Base-by-base conservation (phyloP, 1,140 invertebrate species). In the Diorhabda carinulata region DNA sequence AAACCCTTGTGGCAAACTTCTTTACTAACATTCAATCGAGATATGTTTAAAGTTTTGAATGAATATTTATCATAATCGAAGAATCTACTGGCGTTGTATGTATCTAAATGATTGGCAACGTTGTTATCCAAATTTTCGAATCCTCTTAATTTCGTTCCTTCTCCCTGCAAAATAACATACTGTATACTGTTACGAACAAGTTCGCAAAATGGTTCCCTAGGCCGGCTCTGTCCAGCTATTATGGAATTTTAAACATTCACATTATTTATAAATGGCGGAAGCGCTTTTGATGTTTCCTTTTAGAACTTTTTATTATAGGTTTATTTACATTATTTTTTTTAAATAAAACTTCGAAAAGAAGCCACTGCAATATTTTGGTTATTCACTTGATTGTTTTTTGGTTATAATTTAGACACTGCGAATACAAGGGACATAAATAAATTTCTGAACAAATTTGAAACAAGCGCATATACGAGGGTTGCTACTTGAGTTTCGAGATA, bases 31-130 rank as follows among this genome's bases (percentile, higher is more conserved):
- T 9, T 57, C 8, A 7, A 2, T 62, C 56, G 10, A 40, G 68
- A 63, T 10, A 76, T 52, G 64, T 74, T 56, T 9, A 74, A 45
- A 2, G 56, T 5, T 56, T 71, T 67, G 41, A 70, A 72, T 7
- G n/a, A 43, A 41, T 74, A 76, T 2, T 66, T 52, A 3, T 69
- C 9, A 9, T 62, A 58, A 6, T 74, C 45, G 61, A 76, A 76
- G 8, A 69, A 63, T 43, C 62, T 67, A 1, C 25, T 4, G 43
- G 61, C 70, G 10, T 56, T 9, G 57, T 63, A 74, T 62, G 69
- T 69, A 5, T 43, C 43, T 8, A 75, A 45, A 8, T 72, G 57
- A 45, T 70, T 52, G 25, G 47, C 7, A 47, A 69, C 9, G 9
- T 67, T 67, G 43, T 72, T 60, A 64, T 71, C 61, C 25, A 62